These are phyloP conservation scores for Phainopepla nitens DNA, from an alignment of 2,113 vertebrate genomes.

Conservation along the genomic window DNA sequence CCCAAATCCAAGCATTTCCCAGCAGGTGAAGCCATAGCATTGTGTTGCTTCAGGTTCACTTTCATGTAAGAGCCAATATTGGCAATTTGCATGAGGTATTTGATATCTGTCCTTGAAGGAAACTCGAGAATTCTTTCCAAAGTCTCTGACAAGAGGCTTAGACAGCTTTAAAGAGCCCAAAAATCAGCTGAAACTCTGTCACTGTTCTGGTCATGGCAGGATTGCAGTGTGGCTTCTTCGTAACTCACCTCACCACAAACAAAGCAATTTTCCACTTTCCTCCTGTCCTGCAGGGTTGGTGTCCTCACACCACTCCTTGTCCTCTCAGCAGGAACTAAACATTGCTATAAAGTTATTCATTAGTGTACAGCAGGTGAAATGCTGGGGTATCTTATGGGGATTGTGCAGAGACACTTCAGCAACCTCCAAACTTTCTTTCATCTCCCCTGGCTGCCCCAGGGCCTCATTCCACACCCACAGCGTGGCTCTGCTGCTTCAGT, in stretches of 20 bases:
- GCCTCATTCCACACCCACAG: background rate
- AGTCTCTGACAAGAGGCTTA: background rate
- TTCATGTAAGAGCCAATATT: background rate
- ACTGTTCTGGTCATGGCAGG: background rate
- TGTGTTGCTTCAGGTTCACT: background rate
- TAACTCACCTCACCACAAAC: background rate
- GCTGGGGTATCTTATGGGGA: background rate
- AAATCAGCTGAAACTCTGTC: fast-evolving
- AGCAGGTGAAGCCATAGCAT: background rate
- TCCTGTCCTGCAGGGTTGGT: background rate
- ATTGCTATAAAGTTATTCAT: background rate
- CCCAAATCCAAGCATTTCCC: background rate
- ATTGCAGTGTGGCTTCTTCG: background rate
- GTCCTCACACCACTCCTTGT: background rate
- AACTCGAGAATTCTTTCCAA: background rate
- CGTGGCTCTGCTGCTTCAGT: background rate
- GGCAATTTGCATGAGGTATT: background rate
- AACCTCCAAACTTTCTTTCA: background rate
- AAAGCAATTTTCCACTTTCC: background rate
- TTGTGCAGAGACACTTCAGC: background rate
- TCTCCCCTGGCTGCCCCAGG: background rate
- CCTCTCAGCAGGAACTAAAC: background rate
- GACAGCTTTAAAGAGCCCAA: background rate
- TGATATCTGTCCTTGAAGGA: background rate
- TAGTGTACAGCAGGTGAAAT: background rate